A percentile compares a stretch with the other conserved stretches of the same genome.
Evolutionary conservation across 35 echinoderm and acorn worm species (phyloP).

Genomic region (Apostichopus californicus): DNA sequence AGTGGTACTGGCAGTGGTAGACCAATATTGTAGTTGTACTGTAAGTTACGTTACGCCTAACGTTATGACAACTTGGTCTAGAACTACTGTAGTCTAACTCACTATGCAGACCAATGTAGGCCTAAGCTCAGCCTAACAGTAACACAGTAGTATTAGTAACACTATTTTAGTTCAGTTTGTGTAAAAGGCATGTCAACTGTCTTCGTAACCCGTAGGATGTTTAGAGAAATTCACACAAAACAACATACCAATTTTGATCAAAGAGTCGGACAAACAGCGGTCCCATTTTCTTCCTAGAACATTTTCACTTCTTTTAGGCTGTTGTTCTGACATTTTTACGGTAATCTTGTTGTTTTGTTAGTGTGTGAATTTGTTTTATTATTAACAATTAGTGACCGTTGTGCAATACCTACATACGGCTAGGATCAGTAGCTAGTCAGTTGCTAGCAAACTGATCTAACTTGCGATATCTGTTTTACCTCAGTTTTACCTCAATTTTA

Average conservation of each 20-base stretch:
- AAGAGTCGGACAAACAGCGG: conserved; percentile 74
- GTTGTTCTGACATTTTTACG: conserved; percentile 32
- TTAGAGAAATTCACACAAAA: neutral
- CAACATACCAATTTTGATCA: conserved; percentile 78
- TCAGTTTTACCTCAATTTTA: no score
- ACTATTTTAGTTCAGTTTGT: no score
- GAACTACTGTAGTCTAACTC: neutral
- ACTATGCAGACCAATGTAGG: neutral
- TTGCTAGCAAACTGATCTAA: no score
- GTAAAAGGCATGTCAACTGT: neutral
- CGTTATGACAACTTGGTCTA: neutral
- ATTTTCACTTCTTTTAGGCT: conserved; percentile 67
- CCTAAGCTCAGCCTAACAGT: neutral
- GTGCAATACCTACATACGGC: no score
- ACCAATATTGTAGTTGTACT: neutral
- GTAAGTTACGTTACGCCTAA: neutral
- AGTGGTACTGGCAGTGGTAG: no score
- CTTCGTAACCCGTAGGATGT: no score
- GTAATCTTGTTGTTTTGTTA: no score
- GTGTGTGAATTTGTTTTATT: no score
- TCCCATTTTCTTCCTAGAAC: conserved; percentile 89
- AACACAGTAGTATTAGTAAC: neutral
- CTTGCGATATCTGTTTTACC: no score
- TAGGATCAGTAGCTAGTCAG: no score
- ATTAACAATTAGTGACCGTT: no score